A percentile compares a stretch with the other conserved stretches of the same genome.
Conservation (phyloP, 2,888 invertebrate genomes). For the Allolobophora icterica region DNA sequence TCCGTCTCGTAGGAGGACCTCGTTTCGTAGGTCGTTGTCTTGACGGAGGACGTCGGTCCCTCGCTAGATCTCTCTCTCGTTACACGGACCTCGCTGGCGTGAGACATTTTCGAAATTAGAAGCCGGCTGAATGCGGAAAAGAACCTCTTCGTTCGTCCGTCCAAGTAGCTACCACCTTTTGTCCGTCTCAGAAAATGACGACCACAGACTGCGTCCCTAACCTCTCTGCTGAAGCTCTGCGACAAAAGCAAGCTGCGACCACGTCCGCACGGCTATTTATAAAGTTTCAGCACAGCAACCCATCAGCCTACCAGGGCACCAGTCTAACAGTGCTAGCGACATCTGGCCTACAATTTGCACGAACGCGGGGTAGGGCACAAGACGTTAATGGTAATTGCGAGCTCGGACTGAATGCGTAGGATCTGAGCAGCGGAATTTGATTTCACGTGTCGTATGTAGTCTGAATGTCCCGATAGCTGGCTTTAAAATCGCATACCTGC, state of each 20-base stretch:
- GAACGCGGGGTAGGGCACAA: neutral
- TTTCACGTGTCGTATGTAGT: neutral
- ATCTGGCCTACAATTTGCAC: neutral
- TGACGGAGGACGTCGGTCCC: constrained; percentile 26
- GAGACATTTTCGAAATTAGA: constrained; percentile 18
- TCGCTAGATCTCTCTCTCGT: constrained; percentile 36
- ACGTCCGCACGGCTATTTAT: neutral
- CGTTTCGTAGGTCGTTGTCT: constrained; percentile 32
- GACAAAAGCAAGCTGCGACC: neutral
- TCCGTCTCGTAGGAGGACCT: constrained; percentile 31
- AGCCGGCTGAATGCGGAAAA: neutral
- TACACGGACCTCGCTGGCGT: constrained; percentile 55
- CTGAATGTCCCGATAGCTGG: neutral
- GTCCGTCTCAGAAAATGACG: neutral
- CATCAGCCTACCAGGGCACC: neutral
- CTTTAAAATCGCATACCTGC: neutral
- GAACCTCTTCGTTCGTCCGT: neutral
- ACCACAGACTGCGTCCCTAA: neutral
- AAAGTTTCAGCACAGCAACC: neutral
- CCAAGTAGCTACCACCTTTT: neutral
- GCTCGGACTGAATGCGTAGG: neutral
- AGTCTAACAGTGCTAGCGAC: neutral
- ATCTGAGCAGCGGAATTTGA: neutral
- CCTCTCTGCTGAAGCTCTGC: neutral
- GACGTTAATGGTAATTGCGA: neutral